Conservation (phyloP, 2,888 invertebrate genomes). For the Troilus luridus region DNA sequence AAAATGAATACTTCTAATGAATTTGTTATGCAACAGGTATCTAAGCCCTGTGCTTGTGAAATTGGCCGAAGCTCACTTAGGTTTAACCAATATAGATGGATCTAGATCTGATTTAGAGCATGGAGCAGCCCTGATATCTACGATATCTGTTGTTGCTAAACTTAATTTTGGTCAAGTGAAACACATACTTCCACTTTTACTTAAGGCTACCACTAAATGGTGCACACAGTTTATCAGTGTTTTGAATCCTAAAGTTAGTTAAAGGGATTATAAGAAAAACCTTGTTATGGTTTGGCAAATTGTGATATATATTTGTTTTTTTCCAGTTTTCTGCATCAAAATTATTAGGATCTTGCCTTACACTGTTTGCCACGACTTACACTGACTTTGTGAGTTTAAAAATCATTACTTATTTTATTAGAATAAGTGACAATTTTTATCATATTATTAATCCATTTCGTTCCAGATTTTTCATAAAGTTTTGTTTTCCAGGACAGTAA, state of each 20-base stretch:
- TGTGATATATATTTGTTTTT: constrained; percentile 13
- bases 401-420: not conserved
- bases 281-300: not conserved
- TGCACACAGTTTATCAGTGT: constrained; percentile 64
- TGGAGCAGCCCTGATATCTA: constrained; percentile 71
- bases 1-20: not conserved
- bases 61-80: constrained; percentile 74
- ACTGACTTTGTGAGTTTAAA: constrained; percentile 59
- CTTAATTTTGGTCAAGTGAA: constrained; percentile 57
- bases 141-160: constrained; percentile 62
- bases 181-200: constrained; percentile 62
- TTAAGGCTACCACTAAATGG: constrained; percentile 67
- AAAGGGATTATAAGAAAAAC: not conserved
- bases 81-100: constrained; percentile 73
- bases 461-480: not conserved
- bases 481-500: constrained; percentile 58
- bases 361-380: constrained; percentile 51
- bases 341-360: constrained; percentile 65
- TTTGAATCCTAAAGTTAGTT: constrained; percentile 42
- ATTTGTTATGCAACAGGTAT: constrained; percentile 67
- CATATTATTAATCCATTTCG: not conserved
- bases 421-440: not conserved
- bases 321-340: constrained; percentile 67
- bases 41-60: constrained; percentile 74
- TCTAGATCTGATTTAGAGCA: constrained; percentile 74